Base-by-base conservation (phyloP, 2,797 vertebrate species). In the Benthosema pterotum region DNA sequence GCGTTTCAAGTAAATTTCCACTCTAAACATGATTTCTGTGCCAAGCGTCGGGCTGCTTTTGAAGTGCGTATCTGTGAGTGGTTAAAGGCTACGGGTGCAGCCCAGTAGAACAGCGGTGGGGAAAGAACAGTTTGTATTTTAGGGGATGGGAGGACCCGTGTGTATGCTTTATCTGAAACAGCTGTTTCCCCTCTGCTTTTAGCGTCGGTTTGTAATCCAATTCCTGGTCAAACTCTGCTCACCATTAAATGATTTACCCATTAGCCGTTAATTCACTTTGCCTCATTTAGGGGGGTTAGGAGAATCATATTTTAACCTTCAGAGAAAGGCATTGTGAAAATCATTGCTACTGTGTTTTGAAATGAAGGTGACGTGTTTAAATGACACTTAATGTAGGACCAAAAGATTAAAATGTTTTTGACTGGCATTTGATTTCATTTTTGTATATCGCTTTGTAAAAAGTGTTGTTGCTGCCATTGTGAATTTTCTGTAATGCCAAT, bases 151-250 rank as follows among this genome's bases (percentile, higher is more conserved):
- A 70, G 74, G 72, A 73, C 73, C 48, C 82, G 56, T 75, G 83
- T 84, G 84, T 71, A 69, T 6, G 19, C 76, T 84, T 89, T 83
- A 90, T 91, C 69, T 66, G 63, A 88, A 87, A 77, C 88, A 91
- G 84, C 89, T 92, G 91, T 78, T 75, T 76, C 66, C 71, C 81
- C 81, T 86, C 78, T 73, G 69, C 72, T 74, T 73, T 64, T 61
- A 79, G 78, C 69, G 1, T 48, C 18, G 76, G 75, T 74, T 67
- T 79, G 78, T 89, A 86, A 88, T 86, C 76, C 78, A 78, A 86
- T 77, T 84, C 78, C 78, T 86, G 70, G 85, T 88, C 72, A 74
- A 76, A 77, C 64, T 83, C 77, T 16, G 22, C 62, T 78, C 63
- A 65, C 74, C 78, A 75, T 88, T 86, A 84, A 86, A 83, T 80